Base-by-base conservation (phyloP, 2,113 vertebrate species). In the Melanerpes formicivorus region DNA sequence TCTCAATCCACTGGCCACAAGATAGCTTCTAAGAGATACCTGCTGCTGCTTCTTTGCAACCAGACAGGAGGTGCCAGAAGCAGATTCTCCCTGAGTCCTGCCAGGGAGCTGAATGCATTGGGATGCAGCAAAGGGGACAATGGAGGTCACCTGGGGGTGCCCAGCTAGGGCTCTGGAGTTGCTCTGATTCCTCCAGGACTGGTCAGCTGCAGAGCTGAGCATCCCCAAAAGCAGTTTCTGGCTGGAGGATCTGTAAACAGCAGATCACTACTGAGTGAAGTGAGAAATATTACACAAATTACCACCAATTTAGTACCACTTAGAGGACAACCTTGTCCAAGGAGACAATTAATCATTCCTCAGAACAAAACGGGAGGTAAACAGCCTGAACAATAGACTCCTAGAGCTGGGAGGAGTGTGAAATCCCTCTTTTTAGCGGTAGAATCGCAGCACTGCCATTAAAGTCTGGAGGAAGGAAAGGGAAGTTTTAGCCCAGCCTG, bases 301-400 rank as follows among this genome's bases (percentile, higher is more conserved):
- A 77, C 55, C 79, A 87, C 29, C 58, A 84, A 77, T 96, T 93
- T 90, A 89, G 29, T 89, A 23, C 66, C 76, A 96, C 93, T 91
- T 83, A 91, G 83, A 87, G 78, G 90, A 95, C 69, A 90, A 91
- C 76, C 86, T 93, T 95, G 78, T 90, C 87, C 91, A 95, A 94
- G 89, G 88, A 91, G 88, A 87, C 46, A 70, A 85, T 93, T 88
- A 87, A 95, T 86, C 44, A 77, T 74, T 87, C 63, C 48, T 72
- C 63, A 67, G 93, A 88, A 90, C 64, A 78, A 88, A 91, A 91
- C 79, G 17, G 29, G 48, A 96, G 80, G 66, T 65, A 95, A 94
- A 87, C 48, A 92, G 67, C 64, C 52, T 83, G 82, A 95, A 88
- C 80, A 92, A 96, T 30, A 71, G 59, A 54, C 59, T 88, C 40